Evolutionary conservation across 2,797 vertebrate genomes (phyloP), one percentile per base, ranked within the genome.

Genomic region (Melanogrammus aeglefinus): DNA sequence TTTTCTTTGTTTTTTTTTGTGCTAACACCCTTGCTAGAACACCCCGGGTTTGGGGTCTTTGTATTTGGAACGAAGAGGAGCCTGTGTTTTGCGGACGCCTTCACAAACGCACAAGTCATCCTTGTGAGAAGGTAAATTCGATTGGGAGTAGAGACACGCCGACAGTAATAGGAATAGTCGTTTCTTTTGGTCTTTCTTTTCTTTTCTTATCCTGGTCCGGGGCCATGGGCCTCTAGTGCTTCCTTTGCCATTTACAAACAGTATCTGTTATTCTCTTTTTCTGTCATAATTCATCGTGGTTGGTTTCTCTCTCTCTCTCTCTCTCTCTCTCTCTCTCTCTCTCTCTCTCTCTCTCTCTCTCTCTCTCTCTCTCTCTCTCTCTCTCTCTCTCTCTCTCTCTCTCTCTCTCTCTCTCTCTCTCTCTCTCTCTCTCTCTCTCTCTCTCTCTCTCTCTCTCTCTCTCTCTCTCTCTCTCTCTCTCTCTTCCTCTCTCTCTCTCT

Each of bases 81-180:
- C 47, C 47, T 3, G 18, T 57, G 47, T 57, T 57, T 18, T n/a
- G 29, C 69, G 29, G 79, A 80, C 81, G 75, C 77, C 82, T 75
- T 80, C 77, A 79, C 29, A 77, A 75, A 73, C 9, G 3, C 78
- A 18, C 80, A 70, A 76, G 78, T 72, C 80, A 10, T 72, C 27
- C 35, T 39, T 41, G 33, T 72, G 44, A 47, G 44, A 47, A 47
- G 18, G 18, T 21, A 57, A 18, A 57, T 21, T 57, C 0, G 47
- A 51, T 18, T 3, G 47, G 14, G 16, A 51, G 47, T 18, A 6
- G 47, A 21, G 16, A 57, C 47, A 18, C 47, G 18, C 18, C 18
- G 47, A 57, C 47, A 57, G 47, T 21, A 57, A 57, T 27, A 16
- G 36, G n/a, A n/a, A 21, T 16, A 24, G 74, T 41, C 13, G 36